Conservation (phyloP, 2,888 invertebrate genomes). For the Nomada fabriciana region DNA sequence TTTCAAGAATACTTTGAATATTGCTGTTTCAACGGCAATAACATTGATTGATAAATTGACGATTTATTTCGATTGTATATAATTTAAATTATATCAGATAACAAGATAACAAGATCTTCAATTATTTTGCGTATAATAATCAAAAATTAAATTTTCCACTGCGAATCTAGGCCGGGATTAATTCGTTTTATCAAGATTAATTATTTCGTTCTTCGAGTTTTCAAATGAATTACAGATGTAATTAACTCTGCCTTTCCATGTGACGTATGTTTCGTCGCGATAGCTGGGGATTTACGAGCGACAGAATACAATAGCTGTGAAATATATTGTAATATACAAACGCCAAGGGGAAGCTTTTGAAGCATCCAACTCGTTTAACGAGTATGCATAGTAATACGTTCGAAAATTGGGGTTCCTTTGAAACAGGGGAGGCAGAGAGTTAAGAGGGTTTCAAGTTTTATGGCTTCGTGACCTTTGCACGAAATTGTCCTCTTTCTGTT, state of each 20-base stretch:
- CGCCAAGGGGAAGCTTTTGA: background rate
- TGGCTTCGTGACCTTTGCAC: slow-evolving; percentile 16
- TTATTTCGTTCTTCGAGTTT: background rate
- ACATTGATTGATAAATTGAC: background rate
- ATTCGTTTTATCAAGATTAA: background rate
- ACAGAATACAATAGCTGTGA: background rate
- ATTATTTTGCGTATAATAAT: background rate
- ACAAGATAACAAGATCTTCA: background rate
- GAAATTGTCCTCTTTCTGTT: slow-evolving; percentile 34
- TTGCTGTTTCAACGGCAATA: background rate
- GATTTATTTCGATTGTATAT: too few species aligned
- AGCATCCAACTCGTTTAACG: slow-evolving; percentile 8
- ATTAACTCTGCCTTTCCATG: background rate
- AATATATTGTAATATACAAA: too few species aligned
- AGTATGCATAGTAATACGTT: slow-evolving; percentile 5
- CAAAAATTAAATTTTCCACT: background rate
- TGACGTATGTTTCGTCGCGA: background rate
- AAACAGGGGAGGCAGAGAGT: background rate
- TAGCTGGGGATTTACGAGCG: background rate
- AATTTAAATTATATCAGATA: too few species aligned
- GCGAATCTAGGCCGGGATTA: background rate
- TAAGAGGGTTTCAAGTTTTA: slow-evolving; percentile 17
- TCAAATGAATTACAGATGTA: background rate
- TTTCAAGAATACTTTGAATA: too few species aligned
- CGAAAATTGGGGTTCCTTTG: background rate